These are phyloP conservation scores for Tragulus kanchil DNA, from an alignment of 2,113 vertebrate genomes.

Conservation along the genomic window DNA sequence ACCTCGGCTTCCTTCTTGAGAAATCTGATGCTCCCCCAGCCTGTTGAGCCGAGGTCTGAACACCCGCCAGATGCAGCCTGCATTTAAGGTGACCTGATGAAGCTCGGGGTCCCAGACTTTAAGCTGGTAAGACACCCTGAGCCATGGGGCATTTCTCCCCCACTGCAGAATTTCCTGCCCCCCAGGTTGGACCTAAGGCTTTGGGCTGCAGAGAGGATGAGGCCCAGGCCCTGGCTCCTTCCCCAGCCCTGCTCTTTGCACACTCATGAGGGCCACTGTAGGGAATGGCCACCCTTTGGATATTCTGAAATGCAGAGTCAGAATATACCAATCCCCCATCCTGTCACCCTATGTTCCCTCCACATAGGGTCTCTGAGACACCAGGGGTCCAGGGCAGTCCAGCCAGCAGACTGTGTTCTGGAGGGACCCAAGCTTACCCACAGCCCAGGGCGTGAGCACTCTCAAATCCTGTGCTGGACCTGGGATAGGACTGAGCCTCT, in stretches of 20 bases:
- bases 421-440: rapidly evolving
- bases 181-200: neutral
- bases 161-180: too few species aligned
- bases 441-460: neutral
- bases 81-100: neutral
- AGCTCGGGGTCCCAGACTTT: neutral
- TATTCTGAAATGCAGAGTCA: neutral
- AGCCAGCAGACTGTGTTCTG: neutral
- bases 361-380: neutral
- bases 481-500: neutral
- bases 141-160: rapidly evolving
- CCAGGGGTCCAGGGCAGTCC: neutral
- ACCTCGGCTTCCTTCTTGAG: neutral
- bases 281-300: neutral
- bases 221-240: neutral
- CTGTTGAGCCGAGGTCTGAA: neutral
- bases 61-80: too few species aligned
- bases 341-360: neutral
- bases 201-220: neutral
- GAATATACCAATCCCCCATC: neutral
- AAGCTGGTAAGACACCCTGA: neutral
- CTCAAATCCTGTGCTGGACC: neutral
- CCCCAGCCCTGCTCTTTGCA: neutral
- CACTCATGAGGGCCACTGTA: neutral
- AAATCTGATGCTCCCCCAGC: neutral